Percentiles rank a stretch among this genome's conserved stretches.
These are phyloP conservation scores for Flabesymbios commensalis DNA, from an alignment of 2,888 invertebrate species.

Conservation along the genomic window DNA sequence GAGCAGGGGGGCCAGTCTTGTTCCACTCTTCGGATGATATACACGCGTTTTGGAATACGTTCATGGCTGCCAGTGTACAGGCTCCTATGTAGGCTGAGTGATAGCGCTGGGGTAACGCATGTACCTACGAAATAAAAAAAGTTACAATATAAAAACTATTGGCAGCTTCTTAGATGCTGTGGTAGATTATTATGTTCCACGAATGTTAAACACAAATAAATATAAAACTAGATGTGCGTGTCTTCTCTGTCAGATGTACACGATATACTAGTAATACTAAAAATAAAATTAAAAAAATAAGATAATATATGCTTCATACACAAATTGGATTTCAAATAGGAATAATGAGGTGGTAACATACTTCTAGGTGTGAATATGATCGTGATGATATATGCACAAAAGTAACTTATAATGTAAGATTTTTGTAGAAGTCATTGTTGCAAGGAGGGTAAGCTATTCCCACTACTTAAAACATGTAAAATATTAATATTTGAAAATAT, in stretches of 20 bases:
- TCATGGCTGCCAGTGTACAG: slow-evolving; percentile 63
- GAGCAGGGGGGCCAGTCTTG: slow-evolving; percentile 11
- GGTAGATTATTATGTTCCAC: background rate
- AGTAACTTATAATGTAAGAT: no score
- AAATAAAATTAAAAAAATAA: background rate
- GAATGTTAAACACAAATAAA: slow-evolving; percentile 1
- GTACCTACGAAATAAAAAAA: slow-evolving; percentile 60
- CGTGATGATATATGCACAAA: no score
- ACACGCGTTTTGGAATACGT: slow-evolving; percentile 60
- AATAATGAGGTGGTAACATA: no score
- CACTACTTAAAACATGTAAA: no score
- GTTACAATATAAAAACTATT: no score
- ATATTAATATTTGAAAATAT: no score
- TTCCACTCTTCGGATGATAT: slow-evolving; percentile 55
- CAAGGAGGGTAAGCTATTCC: no score
- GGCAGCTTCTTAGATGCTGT: no score
- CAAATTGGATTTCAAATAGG: no score
- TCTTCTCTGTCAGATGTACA: background rate
- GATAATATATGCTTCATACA: no score
- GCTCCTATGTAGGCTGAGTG: slow-evolving; percentile 69
- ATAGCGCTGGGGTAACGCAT: slow-evolving; percentile 66
- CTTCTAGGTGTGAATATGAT: no score
- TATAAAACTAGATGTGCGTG: background rate
- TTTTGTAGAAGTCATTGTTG: no score
- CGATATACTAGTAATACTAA: background rate